A percentile compares a stretch with the other conserved stretches of the same genome.
phyloP scores from a whole-genome alignment of 2,113 vertebrate genomes.

The Rhagologus leucostigma region DNA sequence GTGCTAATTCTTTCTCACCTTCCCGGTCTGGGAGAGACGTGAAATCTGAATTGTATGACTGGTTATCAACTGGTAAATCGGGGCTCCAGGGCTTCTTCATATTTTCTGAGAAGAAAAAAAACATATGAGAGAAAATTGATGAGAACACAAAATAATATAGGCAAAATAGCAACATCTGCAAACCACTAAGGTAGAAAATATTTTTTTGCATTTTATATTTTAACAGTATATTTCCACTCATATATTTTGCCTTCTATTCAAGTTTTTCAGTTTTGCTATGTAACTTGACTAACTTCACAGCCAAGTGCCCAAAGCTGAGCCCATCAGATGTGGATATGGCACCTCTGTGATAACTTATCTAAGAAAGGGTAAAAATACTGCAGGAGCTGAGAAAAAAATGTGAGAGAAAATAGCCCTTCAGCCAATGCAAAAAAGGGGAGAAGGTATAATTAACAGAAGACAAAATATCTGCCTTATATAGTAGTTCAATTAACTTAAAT shows the following conservation, averaged over 20 bases:
- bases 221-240: background rate
- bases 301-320: background rate
- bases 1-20: slow-evolving; percentile 58
- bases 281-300: background rate
- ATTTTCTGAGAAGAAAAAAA: background rate
- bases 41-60: slow-evolving; percentile 57
- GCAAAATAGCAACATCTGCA: background rate
- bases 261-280: background rate
- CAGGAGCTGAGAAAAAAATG: background rate
- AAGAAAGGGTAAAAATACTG: background rate
- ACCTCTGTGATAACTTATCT: background rate
- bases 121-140: background rate
- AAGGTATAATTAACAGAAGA: background rate
- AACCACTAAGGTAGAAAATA: background rate
- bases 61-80: background rate
- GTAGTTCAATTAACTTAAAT: background rate
- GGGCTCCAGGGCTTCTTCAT: slow-evolving; percentile 45
- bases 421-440: background rate
- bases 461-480: background rate
- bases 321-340: background rate
- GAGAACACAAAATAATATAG: background rate
- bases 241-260: background rate
- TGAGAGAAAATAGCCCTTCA: background rate
- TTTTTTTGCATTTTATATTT: background rate
- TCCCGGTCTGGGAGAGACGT: slow-evolving; percentile 37